Evolutionary conservation across 92 coral and sea anemone genomes (phyloP), one percentile per base, ranked within the genome.

Genomic region (Parazoanthus atlanticus): DNA sequence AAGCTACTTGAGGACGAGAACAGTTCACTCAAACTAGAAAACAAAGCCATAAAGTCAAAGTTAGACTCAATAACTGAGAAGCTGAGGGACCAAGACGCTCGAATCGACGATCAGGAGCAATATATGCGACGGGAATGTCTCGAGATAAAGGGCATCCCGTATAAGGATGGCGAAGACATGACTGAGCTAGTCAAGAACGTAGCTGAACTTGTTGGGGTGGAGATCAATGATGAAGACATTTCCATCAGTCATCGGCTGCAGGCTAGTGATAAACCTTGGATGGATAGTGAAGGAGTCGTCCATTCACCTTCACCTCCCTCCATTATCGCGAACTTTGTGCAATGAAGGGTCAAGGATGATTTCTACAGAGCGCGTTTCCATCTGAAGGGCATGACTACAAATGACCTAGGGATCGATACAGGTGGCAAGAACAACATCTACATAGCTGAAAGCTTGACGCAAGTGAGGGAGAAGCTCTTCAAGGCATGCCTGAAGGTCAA

Each of bases 401-500:
- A 58, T 32, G 40, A 79, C 40, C 83, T 79, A 40, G 83, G 40
- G 40, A 77, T 79, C 83, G 61, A 79, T 31, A 58, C 43, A 79
- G 65, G 65, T 41, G 83, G 40, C 83, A 58, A 49, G 41, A 58
- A n/a, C 66, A 78, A 46, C 66, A 47, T 47, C 83, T 79, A 79
- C 83, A 79, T 79, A 79, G 43, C 83, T 61, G 83, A 79, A 79
- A 79, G 83, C 61, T 31, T 79, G 7, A 79, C 40, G 32, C 81
- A 43, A 40, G 13, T 54, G 82, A 78, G 64, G 34, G 43, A 78
- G 82, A 78, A 78, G 84, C 84, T 79, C 23, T 79, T 79, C 46
- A 79, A 79, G 43, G 84, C 84, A 36, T 79, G 84, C 43, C 70
- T 79, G 25, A 52, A 79, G 84, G 70, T 79, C 46, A 79, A 79